A percentile compares a stretch with the other conserved stretches of the same genome.
Evolutionary conservation across 2,113 vertebrate genomes (phyloP).

Genomic region (Pelvicachromis taeniatus): DNA sequence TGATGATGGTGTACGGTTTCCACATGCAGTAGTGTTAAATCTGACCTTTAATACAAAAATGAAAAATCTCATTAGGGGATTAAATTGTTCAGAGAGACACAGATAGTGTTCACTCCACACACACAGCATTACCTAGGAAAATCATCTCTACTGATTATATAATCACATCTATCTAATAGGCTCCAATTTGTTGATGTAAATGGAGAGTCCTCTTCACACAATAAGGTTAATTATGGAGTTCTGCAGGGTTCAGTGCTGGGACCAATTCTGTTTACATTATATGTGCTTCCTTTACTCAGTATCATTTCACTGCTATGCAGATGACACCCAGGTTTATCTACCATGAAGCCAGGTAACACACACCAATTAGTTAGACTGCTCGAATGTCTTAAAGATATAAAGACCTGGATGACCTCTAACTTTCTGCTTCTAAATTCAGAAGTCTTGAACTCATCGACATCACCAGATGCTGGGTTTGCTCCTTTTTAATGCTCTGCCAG

Average conservation of each 20-base stretch:
- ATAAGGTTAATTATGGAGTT: not conserved
- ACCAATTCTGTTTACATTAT: not conserved
- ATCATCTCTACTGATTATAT: not conserved
- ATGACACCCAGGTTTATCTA: not conserved
- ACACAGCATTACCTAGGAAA: not conserved
- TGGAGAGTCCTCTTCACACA: accelerated
- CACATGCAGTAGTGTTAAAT: too few species aligned
- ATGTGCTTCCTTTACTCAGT: not conserved
- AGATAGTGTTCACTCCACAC: not conserved
- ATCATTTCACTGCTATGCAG: not conserved
- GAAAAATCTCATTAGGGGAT: too few species aligned
- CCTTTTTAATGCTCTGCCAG: not conserved
- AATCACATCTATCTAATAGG: not conserved
- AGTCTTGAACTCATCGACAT: too few species aligned
- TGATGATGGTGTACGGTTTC: too few species aligned
- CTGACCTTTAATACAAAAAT: too few species aligned
- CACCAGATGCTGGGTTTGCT: too few species aligned
- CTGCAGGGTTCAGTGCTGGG: not conserved
- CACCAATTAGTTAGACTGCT: not conserved
- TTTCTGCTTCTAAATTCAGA: not conserved
- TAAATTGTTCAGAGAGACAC: not conserved
- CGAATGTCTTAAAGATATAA: not conserved
- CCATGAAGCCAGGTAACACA: not conserved
- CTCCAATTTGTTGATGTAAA: not conserved
- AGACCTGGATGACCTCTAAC: not conserved